Base-by-base conservation (phyloP, 1,140 invertebrate genomes). In the Carposina sasakii region DNA sequence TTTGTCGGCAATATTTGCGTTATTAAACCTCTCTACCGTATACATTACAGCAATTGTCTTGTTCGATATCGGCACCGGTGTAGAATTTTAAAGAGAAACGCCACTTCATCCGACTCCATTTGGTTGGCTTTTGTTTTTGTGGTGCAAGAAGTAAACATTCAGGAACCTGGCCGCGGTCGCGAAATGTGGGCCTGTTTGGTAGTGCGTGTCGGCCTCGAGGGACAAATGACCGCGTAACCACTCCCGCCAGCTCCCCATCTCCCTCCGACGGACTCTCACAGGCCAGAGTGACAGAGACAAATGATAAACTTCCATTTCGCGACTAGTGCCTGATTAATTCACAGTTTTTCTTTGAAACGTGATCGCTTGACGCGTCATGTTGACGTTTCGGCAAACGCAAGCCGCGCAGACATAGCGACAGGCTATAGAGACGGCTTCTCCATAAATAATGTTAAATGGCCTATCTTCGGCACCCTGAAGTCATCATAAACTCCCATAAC, bases 271-370 rank as follows among this genome's bases (percentile, higher is more conserved):
- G 54, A 45, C 58, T 39, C 23, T 40, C 40, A 53, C 49, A 56
- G 45, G 17, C 49, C 34, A 46, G 63, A 56, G 54, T 69, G 69
- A 81, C 63, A 77, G 61, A 75, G 74, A 76, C 58, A 56, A 64
- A 73, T 72, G 65, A 60, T 34, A 53, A 54, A 62, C 67, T 63
- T 66, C 63, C 71, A 68, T 71, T 63, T 65, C 60, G 61, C 71
- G n/a, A 60, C 62, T 74, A 65, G 65, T 48, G 59, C 54, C 64
- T 77, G 67, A 74, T 77, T 72, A 76, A 81, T 77, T 81, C 74
- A 76, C 66, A 71, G 71, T 77, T 77, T 81, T 77, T 81, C 74
- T 72, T 67, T 71, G 74, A 70, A 77, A 73, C 60, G 64, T 64
- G 58, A 70, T 68, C 61, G 58, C 37, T 49, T 49, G 63, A 59